Evolutionary conservation across 1,140 invertebrate genomes (phyloP).

Genomic region (Drosophila bocki): DNA sequence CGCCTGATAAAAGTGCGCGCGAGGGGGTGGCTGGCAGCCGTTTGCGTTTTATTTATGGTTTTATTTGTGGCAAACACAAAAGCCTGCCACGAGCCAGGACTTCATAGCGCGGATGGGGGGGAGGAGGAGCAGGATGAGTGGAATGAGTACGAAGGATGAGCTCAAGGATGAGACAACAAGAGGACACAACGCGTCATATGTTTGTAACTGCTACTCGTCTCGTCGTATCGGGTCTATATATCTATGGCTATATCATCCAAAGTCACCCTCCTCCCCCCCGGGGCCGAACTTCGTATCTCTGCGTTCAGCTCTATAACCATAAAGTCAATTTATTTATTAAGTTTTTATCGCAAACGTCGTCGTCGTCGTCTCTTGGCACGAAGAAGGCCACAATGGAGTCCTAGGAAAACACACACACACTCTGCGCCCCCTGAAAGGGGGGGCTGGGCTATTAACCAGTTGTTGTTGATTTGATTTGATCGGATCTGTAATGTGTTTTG

Average conservation of each 20-base stretch:
- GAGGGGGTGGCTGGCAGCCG: constrained; percentile 50
- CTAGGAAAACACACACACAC: neutral
- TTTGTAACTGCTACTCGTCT: constrained; percentile 16
- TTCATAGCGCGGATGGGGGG: neutral
- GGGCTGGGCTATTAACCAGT: constrained; percentile 38
- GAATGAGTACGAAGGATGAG: constrained; percentile 11
- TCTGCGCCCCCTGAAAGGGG: neutral
- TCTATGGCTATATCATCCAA: constrained; percentile 31
- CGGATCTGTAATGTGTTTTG: constrained; percentile 48
- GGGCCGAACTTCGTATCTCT: constrained; percentile 19
- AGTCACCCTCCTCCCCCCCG: neutral
- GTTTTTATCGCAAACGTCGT: constrained; percentile 79
- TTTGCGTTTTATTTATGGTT: constrained; percentile 84
- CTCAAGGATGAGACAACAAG: constrained; percentile 4
- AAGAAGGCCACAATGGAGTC: constrained; percentile 5
- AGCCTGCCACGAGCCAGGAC: constrained; percentile 46
- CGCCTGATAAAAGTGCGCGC: constrained; percentile 67
- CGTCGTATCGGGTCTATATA: neutral
- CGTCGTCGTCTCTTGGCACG: constrained; percentile 11
- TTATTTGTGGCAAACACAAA: constrained; percentile 84
- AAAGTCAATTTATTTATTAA: constrained; percentile 82
- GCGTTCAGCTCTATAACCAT: constrained; percentile 67
- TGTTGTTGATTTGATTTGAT: constrained; percentile 53
- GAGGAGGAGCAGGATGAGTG: neutral
- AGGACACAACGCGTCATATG: constrained; percentile 28